Conservation (phyloP, 2,888 invertebrate species). For the Perizoma flavofasciatum region DNA sequence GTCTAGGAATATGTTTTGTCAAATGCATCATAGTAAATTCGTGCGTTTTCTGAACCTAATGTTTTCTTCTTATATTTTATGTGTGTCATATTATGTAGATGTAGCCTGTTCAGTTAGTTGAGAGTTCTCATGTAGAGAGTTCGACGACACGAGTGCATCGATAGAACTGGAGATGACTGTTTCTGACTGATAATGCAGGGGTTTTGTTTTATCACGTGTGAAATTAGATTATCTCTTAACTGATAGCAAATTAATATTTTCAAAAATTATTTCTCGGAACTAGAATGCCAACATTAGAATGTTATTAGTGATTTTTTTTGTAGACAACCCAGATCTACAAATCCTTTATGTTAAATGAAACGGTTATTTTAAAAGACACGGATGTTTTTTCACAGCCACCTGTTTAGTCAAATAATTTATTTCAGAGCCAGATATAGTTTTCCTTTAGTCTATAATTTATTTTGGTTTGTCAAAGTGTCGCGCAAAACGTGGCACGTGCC, state of each 20-base stretch:
- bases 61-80: conserved; percentile 25
- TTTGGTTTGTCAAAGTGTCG: conserved; percentile 57
- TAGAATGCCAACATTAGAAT: not conserved
- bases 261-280: conserved; percentile 11
- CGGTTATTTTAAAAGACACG: conserved; percentile 33
- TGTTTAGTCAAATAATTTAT: conserved; percentile 45
- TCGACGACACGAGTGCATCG: conserved; percentile 48
- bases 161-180: conserved; percentile 42
- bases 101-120: conserved; percentile 30
- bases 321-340: conserved; percentile 17
- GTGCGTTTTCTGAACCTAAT: conserved; percentile 27
- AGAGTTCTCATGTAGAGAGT: conserved; percentile 36
- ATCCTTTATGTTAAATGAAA: conserved; percentile 23
- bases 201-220: conserved; percentile 43
- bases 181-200: conserved; percentile 38
- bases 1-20: conserved; percentile 34
- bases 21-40: conserved; percentile 24
- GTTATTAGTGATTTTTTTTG: conserved; percentile 6
- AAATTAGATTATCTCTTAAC: conserved; percentile 36
- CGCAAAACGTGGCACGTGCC: conserved; percentile 67
- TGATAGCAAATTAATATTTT: conserved; percentile 24
- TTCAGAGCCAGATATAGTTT: conserved; percentile 31
- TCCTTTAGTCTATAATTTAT: conserved; percentile 39
- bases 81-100: conserved; percentile 36
- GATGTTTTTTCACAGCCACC: conserved; percentile 38